Conservation (phyloP, 2,797 vertebrate genomes). For the Sphenopsis melanotis region DNA sequence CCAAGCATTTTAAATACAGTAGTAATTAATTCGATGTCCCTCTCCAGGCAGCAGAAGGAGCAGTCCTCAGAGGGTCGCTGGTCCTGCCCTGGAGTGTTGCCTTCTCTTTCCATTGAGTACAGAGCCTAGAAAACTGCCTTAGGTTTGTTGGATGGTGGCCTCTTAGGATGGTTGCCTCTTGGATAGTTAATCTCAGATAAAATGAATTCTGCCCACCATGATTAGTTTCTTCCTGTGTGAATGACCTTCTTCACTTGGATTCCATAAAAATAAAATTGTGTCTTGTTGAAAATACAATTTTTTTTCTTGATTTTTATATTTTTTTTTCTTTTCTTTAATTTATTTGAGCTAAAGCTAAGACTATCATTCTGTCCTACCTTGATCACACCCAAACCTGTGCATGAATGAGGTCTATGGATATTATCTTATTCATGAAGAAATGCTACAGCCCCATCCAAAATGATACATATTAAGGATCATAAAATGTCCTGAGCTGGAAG, state of each 20-base stretch:
- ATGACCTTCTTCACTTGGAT: neutral
- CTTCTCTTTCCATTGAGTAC: neutral
- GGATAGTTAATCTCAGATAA: neutral
- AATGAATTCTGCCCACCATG: neutral
- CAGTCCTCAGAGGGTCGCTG: neutral
- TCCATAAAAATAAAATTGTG: neutral
- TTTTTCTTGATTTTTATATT: neutral
- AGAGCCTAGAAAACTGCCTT: neutral
- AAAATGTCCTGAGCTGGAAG: neutral
- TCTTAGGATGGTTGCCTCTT: neutral
- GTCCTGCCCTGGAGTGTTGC: neutral
- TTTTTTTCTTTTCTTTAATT: neutral
- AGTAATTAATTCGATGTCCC: neutral
- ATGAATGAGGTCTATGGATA: neutral
- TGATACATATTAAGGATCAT: neutral
- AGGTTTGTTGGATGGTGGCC: neutral
- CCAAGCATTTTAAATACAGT: neutral
- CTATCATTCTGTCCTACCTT: neutral
- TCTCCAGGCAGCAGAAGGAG: neutral
- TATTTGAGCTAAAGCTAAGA: neutral
- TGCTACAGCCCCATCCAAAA: neutral
- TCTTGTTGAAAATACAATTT: neutral
- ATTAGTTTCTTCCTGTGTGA: neutral
- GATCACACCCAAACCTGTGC: neutral
- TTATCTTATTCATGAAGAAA: neutral